phyloP scores from a whole-genome alignment of 2,888 invertebrate genomes.

The Mimachlamys varia region DNA sequence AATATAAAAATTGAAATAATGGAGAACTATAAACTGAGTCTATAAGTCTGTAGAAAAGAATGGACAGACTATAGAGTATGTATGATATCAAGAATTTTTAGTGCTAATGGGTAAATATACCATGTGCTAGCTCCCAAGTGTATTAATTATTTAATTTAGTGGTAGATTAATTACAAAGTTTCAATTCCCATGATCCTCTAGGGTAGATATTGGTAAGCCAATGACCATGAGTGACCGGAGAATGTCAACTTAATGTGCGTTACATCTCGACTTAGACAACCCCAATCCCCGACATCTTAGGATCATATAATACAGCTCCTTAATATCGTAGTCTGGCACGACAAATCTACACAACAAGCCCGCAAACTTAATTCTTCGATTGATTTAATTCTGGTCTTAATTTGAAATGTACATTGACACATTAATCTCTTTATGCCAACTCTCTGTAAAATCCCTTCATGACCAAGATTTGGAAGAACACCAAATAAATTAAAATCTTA shows the following conservation, averaged over 20 bases:
- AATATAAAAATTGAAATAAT: too few species aligned
- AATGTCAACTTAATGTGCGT: neutral
- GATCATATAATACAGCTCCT: neutral
- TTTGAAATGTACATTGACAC: neutral
- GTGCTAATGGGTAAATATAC: neutral
- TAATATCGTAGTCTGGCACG: slow-evolving; percentile 6
- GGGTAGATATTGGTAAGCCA: neutral
- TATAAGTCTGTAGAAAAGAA: too few species aligned
- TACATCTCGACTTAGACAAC: neutral
- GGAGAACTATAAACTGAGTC: too few species aligned
- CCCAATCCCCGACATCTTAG: neutral
- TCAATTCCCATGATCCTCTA: neutral
- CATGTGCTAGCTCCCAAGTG: neutral
- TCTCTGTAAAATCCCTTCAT: neutral
- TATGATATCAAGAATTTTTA: too few species aligned
- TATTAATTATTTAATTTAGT: neutral
- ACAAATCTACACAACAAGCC: neutral
- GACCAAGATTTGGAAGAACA: neutral
- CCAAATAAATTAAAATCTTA: neutral
- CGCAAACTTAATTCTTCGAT: neutral
- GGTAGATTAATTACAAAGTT: neutral
- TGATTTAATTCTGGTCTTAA: neutral
- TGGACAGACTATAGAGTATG: too few species aligned
- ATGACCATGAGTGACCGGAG: slow-evolving; percentile 2
- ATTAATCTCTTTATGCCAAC: neutral